Base-by-base conservation (phyloP, 2,113 vertebrate genomes). In the Macquaria ambigua region DNA sequence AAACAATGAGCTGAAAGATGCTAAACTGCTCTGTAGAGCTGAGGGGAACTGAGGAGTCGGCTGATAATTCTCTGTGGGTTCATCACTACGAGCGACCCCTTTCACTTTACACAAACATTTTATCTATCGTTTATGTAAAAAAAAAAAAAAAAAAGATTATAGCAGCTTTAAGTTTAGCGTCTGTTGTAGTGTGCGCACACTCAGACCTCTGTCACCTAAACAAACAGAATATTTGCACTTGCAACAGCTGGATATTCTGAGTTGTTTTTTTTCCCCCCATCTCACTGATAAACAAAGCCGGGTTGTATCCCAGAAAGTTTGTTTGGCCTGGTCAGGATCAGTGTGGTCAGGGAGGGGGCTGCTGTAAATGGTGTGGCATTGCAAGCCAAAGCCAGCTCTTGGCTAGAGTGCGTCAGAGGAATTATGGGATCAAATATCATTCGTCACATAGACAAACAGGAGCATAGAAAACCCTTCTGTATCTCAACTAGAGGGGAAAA, bases 351-450 rank as follows among this genome's bases (percentile, higher is more conserved):
- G 3, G n/a, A 43, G 10, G 37, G 61, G 53, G 25, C 34, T 62
- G 25, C 64, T 74, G 68, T 37, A 41, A 83, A 81, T 48, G 28
- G n/a, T 0, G 15, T 58, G 25, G n/a, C 64, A 71, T 37, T 79
- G 43, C 41, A 79, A 61, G 63, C 3, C 58, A 66, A 53, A 73
- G 79, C 63, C 63, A 87, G 34, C 50, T 82, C 21, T 82, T 82
- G 83, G 61, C 84, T 14, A 12, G 34, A 74, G n/a, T 76, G 87
- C 12, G 12, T 81, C 73, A 89, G 63, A 69, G 76, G 83, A 86
- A 70, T 90, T 84, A 83, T 31, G 31, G 46, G 76, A 75, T 90
- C 86, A 74, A 66, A 85, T 90, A 68, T 84, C 85, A 71, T 14
- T 74, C 9, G 12, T 5, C 10, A 68, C 59, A 37, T 16, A 84